Percentiles rank a stretch among this genome's conserved stretches.
These are phyloP conservation scores for Sphinx pinastri DNA, from an alignment of 2,888 invertebrate species.

Conservation along the genomic window DNA sequence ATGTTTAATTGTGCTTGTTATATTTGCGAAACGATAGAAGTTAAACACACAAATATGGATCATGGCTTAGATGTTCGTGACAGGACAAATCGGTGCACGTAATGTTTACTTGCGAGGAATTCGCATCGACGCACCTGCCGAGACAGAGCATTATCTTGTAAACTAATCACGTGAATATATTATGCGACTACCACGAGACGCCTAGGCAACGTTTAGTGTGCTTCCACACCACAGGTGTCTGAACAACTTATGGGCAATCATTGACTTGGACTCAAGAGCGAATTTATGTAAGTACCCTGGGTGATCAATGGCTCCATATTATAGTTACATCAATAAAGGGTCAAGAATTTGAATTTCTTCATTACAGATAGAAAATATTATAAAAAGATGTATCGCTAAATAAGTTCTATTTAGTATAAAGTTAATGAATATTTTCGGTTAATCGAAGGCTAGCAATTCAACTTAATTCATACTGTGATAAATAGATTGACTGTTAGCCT, in stretches of 20 bases:
- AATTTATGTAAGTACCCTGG: not conserved
- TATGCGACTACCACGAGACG: conserved; percentile 47
- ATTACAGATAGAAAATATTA: no score
- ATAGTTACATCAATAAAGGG: no score
- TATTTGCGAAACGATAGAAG: not conserved
- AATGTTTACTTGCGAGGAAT: conserved; percentile 43
- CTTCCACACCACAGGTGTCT: conserved; percentile 11
- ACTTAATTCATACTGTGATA: not conserved
- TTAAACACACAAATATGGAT: conserved; percentile 1
- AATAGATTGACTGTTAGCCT: not conserved
- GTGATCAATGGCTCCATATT: no score
- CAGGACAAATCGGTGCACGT: conserved; percentile 28
- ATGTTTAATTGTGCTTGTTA: not conserved
- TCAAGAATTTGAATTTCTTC: not conserved
- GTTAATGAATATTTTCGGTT: no score
- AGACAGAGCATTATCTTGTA: conserved; percentile 56
- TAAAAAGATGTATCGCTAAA: no score
- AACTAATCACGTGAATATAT: conserved; percentile 55
- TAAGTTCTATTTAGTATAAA: no score
- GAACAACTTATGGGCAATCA: not conserved
- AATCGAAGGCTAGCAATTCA: no score
- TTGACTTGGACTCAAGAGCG: not conserved
- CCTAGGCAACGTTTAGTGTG: conserved; percentile 51
- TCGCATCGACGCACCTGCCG: conserved; percentile 70
- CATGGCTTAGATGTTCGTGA: conserved; percentile 31